phyloP scores from a whole-genome alignment of 2,888 invertebrate species.

The Tryphoninae sp. region DNA sequence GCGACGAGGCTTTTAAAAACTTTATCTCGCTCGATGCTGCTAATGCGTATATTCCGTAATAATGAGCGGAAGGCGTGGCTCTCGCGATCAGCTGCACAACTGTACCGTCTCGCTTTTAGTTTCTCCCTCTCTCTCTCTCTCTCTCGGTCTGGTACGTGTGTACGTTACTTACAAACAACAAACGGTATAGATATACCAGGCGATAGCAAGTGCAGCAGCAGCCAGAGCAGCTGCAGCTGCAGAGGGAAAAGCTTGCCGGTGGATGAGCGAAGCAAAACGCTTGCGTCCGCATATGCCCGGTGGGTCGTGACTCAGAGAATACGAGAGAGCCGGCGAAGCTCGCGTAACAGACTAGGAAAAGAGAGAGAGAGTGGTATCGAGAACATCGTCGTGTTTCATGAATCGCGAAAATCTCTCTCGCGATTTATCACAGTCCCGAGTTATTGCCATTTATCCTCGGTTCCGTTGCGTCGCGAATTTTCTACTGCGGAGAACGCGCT shows the following conservation, averaged over 20 bases:
- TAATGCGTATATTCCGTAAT: constrained; percentile 31
- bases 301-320: constrained; percentile 6
- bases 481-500: not conserved
- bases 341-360: not conserved
- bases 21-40: not conserved
- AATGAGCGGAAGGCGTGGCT: constrained; percentile 47
- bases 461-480: constrained; percentile 4
- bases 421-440: constrained; percentile 32
- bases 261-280: constrained; percentile 38
- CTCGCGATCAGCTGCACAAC: constrained; percentile 45
- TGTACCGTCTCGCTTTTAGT: constrained; percentile 12
- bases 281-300: constrained; percentile 12
- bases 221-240: constrained; percentile 35
- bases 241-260: constrained; percentile 3
- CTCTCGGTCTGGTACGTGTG: not conserved
- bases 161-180: not conserved
- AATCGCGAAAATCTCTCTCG: constrained; percentile 44
- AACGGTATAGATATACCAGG: not conserved
- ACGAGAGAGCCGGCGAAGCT: not conserved
- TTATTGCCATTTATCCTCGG: constrained; percentile 43
- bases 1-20: not conserved
- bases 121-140: constrained; percentile 2
- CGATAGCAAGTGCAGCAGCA: constrained; percentile 48
- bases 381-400: constrained; percentile 42
- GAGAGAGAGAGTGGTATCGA: constrained; percentile 37